Conservation (phyloP, 2,113 vertebrate genomes). For the Indri indri region DNA sequence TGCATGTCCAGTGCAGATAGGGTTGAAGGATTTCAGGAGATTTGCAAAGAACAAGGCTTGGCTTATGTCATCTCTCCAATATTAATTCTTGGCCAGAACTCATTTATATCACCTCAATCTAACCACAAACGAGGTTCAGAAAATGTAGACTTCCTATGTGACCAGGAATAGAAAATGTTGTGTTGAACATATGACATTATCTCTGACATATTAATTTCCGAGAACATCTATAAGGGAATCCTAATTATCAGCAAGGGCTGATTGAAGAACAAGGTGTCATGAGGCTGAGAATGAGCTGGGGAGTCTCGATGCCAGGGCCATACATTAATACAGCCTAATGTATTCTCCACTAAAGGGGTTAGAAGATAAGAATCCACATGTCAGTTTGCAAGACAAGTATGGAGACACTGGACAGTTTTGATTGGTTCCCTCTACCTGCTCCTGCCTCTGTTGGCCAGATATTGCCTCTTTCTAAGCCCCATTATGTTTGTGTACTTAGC, state of each 20-base stretch:
- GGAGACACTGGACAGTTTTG: background rate
- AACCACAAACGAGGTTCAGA: background rate
- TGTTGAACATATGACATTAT: background rate
- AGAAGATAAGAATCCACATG: background rate
- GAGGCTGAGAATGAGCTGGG: background rate
- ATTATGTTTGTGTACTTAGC: background rate
- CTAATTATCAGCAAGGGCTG: background rate
- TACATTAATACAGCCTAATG: background rate
- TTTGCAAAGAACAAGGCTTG: background rate
- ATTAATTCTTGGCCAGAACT: background rate
- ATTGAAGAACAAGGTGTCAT: background rate
- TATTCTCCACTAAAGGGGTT: background rate
- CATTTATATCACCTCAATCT: background rate
- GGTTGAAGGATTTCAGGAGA: background rate
- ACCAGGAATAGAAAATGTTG: background rate
- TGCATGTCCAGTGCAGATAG: background rate
- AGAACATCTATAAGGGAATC: background rate
- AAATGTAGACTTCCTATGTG: background rate
- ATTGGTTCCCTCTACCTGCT: background rate
- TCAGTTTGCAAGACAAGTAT: background rate
- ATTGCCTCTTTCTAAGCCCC: background rate
- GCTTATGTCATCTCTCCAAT: background rate
- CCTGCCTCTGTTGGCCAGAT: background rate
- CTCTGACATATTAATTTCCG: background rate
- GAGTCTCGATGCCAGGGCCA: background rate